A percentile compares a stretch with the other conserved stretches of the same genome.
Evolutionary conservation across 2,113 vertebrate genomes (phyloP).

Genomic region (Gallinago undulata): DNA sequence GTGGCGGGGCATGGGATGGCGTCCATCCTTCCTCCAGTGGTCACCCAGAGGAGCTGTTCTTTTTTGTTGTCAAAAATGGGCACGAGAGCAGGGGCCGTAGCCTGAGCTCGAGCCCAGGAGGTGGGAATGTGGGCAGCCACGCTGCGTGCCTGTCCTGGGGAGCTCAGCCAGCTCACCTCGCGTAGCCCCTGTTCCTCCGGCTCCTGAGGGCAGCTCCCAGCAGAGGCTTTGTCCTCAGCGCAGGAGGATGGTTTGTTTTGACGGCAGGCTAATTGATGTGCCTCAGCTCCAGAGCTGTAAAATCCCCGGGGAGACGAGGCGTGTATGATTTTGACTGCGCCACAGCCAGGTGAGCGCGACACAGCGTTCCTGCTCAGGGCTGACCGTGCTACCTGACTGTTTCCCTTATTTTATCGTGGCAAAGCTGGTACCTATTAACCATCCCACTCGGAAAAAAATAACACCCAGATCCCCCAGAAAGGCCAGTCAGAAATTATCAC

Average conservation of each 20-base stretch:
- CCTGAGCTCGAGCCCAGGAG: neutral
- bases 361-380: neutral
- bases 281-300: neutral
- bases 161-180: constrained; percentile 26
- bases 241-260: constrained; percentile 10
- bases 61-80: neutral
- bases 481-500: neutral
- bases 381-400: neutral
- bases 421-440: neutral
- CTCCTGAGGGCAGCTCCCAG: neutral
- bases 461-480: neutral
- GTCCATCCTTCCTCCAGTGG: neutral
- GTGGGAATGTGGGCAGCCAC: neutral
- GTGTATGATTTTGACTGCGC: neutral
- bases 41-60: neutral
- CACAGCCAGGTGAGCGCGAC: neutral
- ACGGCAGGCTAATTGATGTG: neutral
- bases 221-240: neutral
- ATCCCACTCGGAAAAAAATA: neutral
- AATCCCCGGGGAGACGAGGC: neutral
- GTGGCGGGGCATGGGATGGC: neutral
- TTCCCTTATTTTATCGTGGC: neutral
- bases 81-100: neutral
- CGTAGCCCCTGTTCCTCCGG: neutral
- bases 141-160: neutral